Conservation (phyloP, 2,797 vertebrate species). For the Vipera latastei region DNA sequence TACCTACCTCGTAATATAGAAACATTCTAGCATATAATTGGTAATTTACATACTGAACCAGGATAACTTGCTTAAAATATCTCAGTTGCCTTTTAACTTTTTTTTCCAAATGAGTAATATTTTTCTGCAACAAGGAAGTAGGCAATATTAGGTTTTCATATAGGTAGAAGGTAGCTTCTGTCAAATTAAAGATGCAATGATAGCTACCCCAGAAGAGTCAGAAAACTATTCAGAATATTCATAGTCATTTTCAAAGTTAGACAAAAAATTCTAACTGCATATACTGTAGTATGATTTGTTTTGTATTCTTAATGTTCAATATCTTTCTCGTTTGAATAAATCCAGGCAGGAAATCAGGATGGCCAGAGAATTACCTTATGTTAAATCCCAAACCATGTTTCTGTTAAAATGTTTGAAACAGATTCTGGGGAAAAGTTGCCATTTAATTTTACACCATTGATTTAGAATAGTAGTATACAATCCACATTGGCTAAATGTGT, state of each 20-base stretch:
- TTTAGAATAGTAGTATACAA: neutral
- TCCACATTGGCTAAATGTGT: neutral
- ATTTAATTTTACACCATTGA: neutral
- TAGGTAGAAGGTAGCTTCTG: neutral
- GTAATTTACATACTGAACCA: neutral
- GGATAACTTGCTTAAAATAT: neutral
- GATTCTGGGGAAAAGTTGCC: neutral
- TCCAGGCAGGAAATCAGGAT: neutral
- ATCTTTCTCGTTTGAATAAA: neutral
- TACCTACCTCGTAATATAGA: too few species aligned
- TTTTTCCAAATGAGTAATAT: neutral
- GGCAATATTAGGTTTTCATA: neutral
- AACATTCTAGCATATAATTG: neutral
- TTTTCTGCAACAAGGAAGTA: neutral
- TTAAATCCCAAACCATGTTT: neutral
- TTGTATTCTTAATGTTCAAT: neutral
- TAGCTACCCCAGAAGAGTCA: neutral
- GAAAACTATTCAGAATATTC: neutral
- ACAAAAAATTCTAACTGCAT: neutral
- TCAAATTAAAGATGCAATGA: neutral
- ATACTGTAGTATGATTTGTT: neutral
- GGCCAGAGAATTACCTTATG: neutral
- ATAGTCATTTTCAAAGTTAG: neutral
- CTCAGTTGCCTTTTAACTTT: neutral
- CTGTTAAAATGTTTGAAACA: neutral